Evolutionary conservation across 2,797 vertebrate species (phyloP).

Genomic region (Melanotaenia parkinsoni): DNA sequence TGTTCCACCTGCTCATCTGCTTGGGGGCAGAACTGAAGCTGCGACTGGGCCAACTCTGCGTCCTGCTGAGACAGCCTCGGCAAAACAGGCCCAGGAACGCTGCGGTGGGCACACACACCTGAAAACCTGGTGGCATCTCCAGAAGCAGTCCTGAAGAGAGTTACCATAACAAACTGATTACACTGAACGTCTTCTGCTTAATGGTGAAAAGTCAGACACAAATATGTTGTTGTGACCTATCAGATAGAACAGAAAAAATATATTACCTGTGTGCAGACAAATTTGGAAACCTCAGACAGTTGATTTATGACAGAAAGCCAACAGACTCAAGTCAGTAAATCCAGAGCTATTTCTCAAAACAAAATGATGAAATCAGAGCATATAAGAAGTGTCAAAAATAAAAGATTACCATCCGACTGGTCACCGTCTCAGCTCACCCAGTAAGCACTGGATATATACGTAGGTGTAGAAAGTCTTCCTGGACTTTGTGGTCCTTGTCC

Average conservation of each 20-base stretch:
- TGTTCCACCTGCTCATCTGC: constrained; percentile 75
- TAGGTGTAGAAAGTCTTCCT: constrained; percentile 55
- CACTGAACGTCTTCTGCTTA: background rate
- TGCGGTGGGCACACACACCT: constrained; percentile 43
- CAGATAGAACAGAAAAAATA: background rate
- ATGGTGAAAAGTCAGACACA: background rate
- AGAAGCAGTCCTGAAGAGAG: constrained; percentile 47
- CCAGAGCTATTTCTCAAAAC: constrained; percentile 32
- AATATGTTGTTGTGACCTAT: background rate
- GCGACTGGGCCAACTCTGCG: constrained; percentile 22
- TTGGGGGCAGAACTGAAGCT: constrained; percentile 66
- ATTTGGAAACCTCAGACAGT: constrained; percentile 45
- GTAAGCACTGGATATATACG: constrained; percentile 61
- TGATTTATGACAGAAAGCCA: constrained; percentile 43
- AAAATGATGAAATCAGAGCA: constrained; percentile 22
- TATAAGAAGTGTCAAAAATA: constrained; percentile 52
- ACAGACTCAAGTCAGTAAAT: constrained; percentile 28
- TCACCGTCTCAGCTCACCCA: constrained; percentile 48
- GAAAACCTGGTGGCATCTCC: constrained; percentile 69
- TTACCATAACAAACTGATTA: background rate
- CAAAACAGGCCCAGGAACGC: constrained; percentile 58
- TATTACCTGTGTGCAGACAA: constrained; percentile 57
- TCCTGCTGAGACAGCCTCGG: constrained; percentile 54
- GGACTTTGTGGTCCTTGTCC: constrained; percentile 67
- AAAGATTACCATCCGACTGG: constrained; percentile 57